Base-by-base conservation (phyloP, 2,888 invertebrate genomes). In the Tetranychus truncatus region DNA sequence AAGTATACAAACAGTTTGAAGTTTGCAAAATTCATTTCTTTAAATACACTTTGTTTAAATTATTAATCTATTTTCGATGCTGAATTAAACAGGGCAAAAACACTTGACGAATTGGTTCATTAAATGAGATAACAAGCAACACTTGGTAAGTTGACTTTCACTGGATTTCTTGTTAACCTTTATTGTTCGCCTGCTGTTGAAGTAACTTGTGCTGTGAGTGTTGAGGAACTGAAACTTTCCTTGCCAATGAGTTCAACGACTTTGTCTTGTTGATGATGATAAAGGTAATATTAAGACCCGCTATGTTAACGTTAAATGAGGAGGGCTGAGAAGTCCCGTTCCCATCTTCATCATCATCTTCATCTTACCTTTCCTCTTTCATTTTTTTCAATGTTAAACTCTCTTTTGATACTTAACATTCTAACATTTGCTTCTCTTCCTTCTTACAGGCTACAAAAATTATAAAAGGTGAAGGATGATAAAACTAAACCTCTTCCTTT, bases 211-310 rank as follows among this genome's bases (percentile, higher is more conserved):
- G 55, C 15, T 55, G 9, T 55, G 11, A 55, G 9, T 9, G 9
- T 55, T 55, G 55, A 55, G 55, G 55, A 55, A 55, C 55, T 55
- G 55, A 55, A 55, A 55, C 55, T 55, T 55, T 55, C 55, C 55
- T 55, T 55, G 55, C 11, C 55, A 55, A 55, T 55, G 55, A 15
- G 55, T 55, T 55, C 55, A 55, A 55, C 15, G 55, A 55, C 55
- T 55, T 55, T 55, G 55, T 55, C 55, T 55, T 55, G 55, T 55
- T 55, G 55, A 55, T 55, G 55, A 55, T 55, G 55, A 55, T 55
- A 9, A 55, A 55, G 55, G 55, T 55, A 55, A 55, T 9, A 55
- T 55, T 9, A 55, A 55, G 55, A 55, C 55, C 55, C 55, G 55
- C 55, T 55, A 55, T 55, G 55, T 9, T 15, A 9, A 55, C 55